Evolutionary conservation across 2,113 vertebrate genomes (phyloP), one percentile per base, ranked within the genome.

Genomic region (Columba livia): DNA sequence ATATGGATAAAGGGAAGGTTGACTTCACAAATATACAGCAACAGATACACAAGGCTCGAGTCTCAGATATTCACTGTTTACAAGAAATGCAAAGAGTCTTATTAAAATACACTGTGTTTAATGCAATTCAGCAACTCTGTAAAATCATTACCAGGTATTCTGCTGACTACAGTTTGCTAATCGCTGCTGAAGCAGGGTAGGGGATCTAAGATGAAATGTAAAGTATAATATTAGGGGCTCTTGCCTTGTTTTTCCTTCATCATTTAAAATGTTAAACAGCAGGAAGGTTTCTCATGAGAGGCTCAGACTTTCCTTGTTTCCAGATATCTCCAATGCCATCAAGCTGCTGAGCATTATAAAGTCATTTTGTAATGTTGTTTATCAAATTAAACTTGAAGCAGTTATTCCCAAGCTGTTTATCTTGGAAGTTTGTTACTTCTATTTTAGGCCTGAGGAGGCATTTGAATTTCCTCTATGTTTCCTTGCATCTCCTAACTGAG

Each of bases 351-450:
- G 48, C 53, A 75, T 87, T 94, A 94, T 53, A 67, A 96, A 95
- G 67, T 66, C 2, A 70, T 84, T 92, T 90, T 88, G 72, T 90
- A 88, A 89, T 86, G 80, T 74, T 95, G 81, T 96, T 94, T 95
- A 86, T 90, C 65, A 71, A 90, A 90, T 96, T 90, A 80, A 94
- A 89, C 60, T 90, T 65, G 71, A 95, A 94, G 67, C 66, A 77
- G 36, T 93, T 96, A 77, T 42, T 95, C 66, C 88, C 31, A 34
- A 93, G 58, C 54, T 97, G 82, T 94, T 95, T 97, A 69, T 96
- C 36, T 96, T 97, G 95, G 92, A 94, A 83, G 75, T 72, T 91
- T 90, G 58, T 71, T 90, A 62, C 54, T 96, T 93, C 96, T 97
- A 93, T 97, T 94, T 96, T 95, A 84, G 72, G 75, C 90, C 75